Base-by-base conservation (phyloP, 2,888 invertebrate genomes). In the Scaptomyza polygonia region DNA sequence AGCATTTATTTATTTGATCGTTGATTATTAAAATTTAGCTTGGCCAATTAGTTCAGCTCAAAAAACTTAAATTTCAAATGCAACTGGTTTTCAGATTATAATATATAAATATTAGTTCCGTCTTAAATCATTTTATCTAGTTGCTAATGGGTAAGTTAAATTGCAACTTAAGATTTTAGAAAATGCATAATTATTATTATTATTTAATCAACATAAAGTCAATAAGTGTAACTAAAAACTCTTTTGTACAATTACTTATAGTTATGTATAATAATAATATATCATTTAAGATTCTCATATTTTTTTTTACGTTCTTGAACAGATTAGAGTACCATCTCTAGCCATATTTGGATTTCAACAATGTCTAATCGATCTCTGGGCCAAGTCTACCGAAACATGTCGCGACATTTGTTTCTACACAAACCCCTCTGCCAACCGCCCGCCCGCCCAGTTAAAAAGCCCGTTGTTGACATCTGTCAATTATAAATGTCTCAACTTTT, bases 401-500 rank as follows among this genome's bases (percentile, higher is more conserved):
- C n/a, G 16, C 29, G 9, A 30, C 34, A 54, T 61, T 51, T 69
- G 34, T 21, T 11, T 65, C 11, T 29, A 32, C 25, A 11, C 21
- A 16, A 51, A 42, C 18, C n/a, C 34, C 6, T 6, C 21, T 21
- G 21, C 21, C 21, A 21, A 1, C 21, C 53, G 11, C 47, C 39
- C 14, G 18, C 30, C 34, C 5, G 27, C 29, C 34, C 49, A 32
- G 18, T 27, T 32, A n/a, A 32, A 52, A 53, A 30, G 2, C 29
- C 36, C n/a, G 54, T 51, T 72, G 79, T 86, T 85, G 79, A 80
- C 83, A 84, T 77, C 53, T 86, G 74, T 81, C 84, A 81, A 81
- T 81, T 81, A 86, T 67, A 86, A 86, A 72, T 77, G 84, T 74
- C 74, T 80, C 70, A 82, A 67, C 77, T 72, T 57, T 58, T 11